Base-by-base conservation (phyloP, 2,113 vertebrate species). In the Lamprotornis superbus region DNA sequence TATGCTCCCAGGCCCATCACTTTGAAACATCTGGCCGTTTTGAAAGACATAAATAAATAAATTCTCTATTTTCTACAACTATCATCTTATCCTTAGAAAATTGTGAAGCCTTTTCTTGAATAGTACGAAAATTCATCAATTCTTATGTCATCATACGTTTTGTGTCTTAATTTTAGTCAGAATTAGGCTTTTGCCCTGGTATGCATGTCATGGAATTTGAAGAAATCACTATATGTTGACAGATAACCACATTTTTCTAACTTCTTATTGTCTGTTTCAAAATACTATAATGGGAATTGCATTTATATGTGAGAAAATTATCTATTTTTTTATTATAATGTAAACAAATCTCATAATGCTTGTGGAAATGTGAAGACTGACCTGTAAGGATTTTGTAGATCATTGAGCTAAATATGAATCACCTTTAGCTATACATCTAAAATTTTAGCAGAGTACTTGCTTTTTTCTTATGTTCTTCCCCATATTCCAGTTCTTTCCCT, bases 131-230 rank as follows among this genome's bases (percentile, higher is more conserved):
- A n/a, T 31, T 30, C 14, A 61, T 10, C 8, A 73, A 40, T 68
- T 68, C 15, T 73, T 60, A 5, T n/a, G 9, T 21, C 4, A 35
- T 57, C 18, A 42, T 4, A 25, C 7, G 14, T 25, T 71, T 52
- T 57, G 9, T 25, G 13, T 49, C 18, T 50, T 60, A 50, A 60
- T 60, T 76, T 77, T 39, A 33, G 2, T 55, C 28, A 83, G 19
- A 30, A 46, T 73, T 64, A 77, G 6, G 24, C 59, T 90, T 81
- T 57, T 86, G 28, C 79, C 6, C 21, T 56, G 42, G 3, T 22
- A 81, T 0, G 0, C 2, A 15, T 30, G 42, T 49, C 2, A 44
- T 11, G 11, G 5, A 35, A 44, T 44, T 61, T 79, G 24, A 89
- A 52, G 3, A 57, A 78, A 75, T 47, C 8, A 16, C 44, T 75